phyloP scores from a whole-genome alignment of 1,140 invertebrate species.

The Drosophila busckii region DNA sequence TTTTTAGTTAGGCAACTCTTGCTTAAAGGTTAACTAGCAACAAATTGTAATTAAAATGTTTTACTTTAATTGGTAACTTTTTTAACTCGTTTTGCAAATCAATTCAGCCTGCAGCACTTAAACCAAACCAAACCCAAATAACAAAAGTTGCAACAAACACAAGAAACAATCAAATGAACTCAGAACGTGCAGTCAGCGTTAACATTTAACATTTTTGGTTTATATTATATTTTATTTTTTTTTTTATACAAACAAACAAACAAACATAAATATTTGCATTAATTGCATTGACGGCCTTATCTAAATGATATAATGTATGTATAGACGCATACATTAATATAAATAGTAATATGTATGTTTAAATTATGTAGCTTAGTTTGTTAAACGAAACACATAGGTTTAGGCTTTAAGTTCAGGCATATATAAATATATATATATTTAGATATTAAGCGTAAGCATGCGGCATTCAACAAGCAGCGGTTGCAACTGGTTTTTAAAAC shows the following conservation, averaged over 20 bases:
- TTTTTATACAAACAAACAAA: too few relatives aligned
- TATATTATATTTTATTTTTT: too few relatives aligned
- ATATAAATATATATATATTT: too few relatives aligned
- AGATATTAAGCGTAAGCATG: not conserved
- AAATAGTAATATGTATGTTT: conserved; percentile 39
- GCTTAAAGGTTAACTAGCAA: conserved; percentile 27
- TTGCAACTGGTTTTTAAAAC: conserved; percentile 59
- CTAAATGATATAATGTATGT: conserved; percentile 75
- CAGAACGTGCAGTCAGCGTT: conserved; percentile 34
- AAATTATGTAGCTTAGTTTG: conserved; percentile 71
- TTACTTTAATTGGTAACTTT: conserved; percentile 37
- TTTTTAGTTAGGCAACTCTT: conserved; percentile 48
- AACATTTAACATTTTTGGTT: too few relatives aligned
- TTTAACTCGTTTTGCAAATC: conserved; percentile 48
- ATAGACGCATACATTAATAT: conserved; percentile 43
- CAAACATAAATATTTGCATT: conserved; percentile 62
- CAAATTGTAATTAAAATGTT: conserved; percentile 45
- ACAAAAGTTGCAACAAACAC: conserved; percentile 21
- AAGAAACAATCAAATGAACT: conserved; percentile 23
- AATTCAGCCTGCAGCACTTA: conserved; percentile 59
- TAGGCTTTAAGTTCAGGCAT: conserved; percentile 41
- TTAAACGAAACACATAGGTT: conserved; percentile 68
- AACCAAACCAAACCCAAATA: conserved; percentile 74
- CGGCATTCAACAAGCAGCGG: conserved; percentile 28
- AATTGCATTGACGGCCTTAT: conserved; percentile 74